Conservation (phyloP, 1,140 invertebrate species). For the Cyclina sinensis region DNA sequence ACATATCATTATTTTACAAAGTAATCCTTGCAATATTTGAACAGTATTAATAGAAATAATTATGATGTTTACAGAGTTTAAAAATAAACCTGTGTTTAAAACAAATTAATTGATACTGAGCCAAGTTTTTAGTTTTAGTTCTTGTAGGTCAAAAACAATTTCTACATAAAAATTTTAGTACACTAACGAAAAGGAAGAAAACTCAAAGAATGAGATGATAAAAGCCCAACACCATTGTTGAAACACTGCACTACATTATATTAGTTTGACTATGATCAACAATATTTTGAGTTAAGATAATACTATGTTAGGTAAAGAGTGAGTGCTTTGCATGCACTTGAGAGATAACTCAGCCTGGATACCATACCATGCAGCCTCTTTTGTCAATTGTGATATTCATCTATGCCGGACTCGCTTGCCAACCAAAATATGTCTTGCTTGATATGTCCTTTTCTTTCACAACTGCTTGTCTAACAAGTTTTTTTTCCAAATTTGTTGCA, state of each 20-base stretch:
- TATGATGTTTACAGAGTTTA: conserved; percentile 13
- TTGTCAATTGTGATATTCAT: background rate
- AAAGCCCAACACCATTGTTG: no score
- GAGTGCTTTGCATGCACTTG: background rate
- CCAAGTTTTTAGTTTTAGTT: background rate
- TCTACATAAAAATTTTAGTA: conserved; percentile 14
- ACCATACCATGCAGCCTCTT: background rate
- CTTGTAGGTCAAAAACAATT: conserved; percentile 22
- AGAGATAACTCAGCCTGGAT: background rate
- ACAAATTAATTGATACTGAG: no score
- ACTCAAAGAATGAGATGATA: background rate
- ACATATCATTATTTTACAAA: background rate
- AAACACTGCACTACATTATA: no score
- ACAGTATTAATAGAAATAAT: background rate
- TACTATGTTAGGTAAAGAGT: no score
- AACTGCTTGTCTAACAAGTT: conserved; percentile 4
- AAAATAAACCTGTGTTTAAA: background rate
- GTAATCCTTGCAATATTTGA: background rate
- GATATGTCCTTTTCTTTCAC: background rate
- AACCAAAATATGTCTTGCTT: background rate
- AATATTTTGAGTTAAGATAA: no score
- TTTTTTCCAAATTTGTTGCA: background rate
- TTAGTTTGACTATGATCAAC: no score
- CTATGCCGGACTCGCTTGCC: background rate
- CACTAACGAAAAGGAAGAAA: background rate